Evolutionary conservation across 2,888 invertebrate genomes (phyloP).

Genomic region (Neria commutata): DNA sequence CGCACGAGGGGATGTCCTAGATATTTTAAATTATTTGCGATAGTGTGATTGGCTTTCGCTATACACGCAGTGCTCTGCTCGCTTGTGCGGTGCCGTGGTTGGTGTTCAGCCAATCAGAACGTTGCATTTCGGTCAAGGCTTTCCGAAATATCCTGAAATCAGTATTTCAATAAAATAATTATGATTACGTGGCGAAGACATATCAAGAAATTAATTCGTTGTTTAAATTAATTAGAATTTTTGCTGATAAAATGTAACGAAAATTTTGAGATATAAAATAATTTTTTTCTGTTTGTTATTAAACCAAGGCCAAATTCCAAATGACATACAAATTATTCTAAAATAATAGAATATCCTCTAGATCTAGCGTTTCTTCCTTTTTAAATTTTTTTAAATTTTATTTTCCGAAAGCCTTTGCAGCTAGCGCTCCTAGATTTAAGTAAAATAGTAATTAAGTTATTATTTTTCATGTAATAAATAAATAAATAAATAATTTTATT

Average conservation of each 20-base stretch:
- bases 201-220: no score
- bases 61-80: constrained; percentile 28
- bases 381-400: no score
- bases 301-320: not conserved
- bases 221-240: not conserved
- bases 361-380: no score
- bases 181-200: no score
- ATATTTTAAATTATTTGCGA: constrained; percentile 61
- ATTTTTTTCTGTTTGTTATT: not conserved
- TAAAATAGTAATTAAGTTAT: no score
- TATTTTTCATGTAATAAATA: no score
- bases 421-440: no score
- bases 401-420: no score
- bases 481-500: no score
- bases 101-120: constrained; percentile 49
- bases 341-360: no score
- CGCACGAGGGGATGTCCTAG: constrained; percentile 54
- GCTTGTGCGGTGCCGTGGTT: constrained; percentile 31
- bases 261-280: not conserved
- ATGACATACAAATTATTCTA: not conserved
- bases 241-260: not conserved
- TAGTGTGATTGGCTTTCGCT: constrained; percentile 61
- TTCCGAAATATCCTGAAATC: not conserved
- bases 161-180: not conserved
- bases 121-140: no score